Conservation (phyloP, 2,113 vertebrate species). For the Phaethornis superciliosus region DNA sequence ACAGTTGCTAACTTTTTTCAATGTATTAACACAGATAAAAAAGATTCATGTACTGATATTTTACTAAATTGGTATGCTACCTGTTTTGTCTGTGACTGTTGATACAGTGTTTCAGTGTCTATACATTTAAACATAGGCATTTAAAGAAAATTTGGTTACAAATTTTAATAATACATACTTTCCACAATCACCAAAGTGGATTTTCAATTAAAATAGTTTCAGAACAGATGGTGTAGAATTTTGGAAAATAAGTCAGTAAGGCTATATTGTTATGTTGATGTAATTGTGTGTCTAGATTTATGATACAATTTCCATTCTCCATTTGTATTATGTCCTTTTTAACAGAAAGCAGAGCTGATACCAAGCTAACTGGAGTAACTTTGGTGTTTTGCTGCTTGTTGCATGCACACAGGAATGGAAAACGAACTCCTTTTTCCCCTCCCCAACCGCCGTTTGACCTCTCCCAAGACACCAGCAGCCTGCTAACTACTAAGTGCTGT, state of each 20-base stretch:
- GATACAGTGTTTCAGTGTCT: not conserved
- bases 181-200: not conserved
- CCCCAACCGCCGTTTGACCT: slow-evolving; percentile 86
- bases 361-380: slow-evolving; percentile 87
- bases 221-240: not conserved
- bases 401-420: slow-evolving; percentile 95
- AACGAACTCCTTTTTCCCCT: slow-evolving; percentile 84
- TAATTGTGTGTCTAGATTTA: slow-evolving; percentile 73
- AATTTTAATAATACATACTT: too few species aligned
- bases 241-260: slow-evolving; percentile 1
- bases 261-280: slow-evolving; percentile 70
- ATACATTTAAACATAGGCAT: not conserved
- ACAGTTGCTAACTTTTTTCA: not conserved
- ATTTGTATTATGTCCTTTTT: slow-evolving; percentile 84
- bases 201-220: not conserved
- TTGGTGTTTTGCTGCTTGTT: slow-evolving; percentile 93
- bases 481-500: slow-evolving; percentile 85
- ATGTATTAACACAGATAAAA: not conserved
- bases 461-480: slow-evolving; percentile 88
- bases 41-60: not conserved
- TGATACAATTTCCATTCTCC: slow-evolving; percentile 82
- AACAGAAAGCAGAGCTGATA: slow-evolving; percentile 87
- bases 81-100: not conserved
- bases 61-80: not conserved
- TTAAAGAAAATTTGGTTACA: too few species aligned